phyloP scores from a whole-genome alignment of 1,140 invertebrate species.

The Nasonia giraulti region DNA sequence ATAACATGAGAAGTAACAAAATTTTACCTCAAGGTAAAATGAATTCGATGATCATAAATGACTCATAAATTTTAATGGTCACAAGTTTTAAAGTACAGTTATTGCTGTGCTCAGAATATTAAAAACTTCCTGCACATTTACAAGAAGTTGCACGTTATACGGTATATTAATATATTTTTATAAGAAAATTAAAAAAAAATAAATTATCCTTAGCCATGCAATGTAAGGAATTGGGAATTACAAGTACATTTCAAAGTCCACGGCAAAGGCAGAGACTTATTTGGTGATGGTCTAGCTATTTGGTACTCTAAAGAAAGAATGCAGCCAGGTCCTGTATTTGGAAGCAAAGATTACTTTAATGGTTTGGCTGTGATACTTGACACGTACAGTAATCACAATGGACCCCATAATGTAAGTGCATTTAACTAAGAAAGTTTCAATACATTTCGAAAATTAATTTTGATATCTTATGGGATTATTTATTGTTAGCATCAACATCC shows the following conservation, averaged over 20 bases:
- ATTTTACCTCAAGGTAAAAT: no score
- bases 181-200: neutral
- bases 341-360: constrained; percentile 93
- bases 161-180: neutral
- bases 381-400: constrained; percentile 99
- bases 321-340: constrained; percentile 92
- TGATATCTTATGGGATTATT: constrained; percentile 33
- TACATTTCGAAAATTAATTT: constrained; percentile 5
- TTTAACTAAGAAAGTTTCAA: neutral
- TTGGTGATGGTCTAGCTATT: constrained; percentile 97
- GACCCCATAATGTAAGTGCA: constrained; percentile 94
- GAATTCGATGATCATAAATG: no score
- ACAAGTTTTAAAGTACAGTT: no score
- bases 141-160: neutral
- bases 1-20: no score
- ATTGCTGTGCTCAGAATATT: no score
- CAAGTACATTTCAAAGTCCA: constrained; percentile 98
- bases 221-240: constrained; percentile 94
- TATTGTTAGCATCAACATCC: constrained; percentile 94
- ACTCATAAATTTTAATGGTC: no score
- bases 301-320: constrained; percentile 97
- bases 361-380: constrained; percentile 97
- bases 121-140: no score
- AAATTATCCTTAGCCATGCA: constrained; percentile 82
- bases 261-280: constrained; percentile 95